These are phyloP conservation scores for Drosophila melanica DNA, from an alignment of 1,140 invertebrate species.

Conservation along the genomic window DNA sequence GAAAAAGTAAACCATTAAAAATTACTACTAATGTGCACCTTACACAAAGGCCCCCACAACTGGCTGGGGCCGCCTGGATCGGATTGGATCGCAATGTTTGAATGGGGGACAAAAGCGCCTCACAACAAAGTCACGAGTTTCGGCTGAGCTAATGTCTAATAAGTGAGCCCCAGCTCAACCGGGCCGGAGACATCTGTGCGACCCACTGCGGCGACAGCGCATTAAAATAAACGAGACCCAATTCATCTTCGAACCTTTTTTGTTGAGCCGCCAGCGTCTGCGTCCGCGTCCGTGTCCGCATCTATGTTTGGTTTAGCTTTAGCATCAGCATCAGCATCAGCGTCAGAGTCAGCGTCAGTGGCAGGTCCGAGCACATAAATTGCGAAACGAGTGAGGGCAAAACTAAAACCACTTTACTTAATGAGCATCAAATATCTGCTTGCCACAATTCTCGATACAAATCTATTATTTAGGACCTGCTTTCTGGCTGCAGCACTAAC, in stretches of 20 bases:
- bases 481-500: constrained; percentile 67
- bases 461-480: constrained; percentile 78
- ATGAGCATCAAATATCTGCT: constrained; percentile 80
- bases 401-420: constrained; percentile 83
- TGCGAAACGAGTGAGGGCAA: constrained; percentile 49
- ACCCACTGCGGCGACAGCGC: constrained; percentile 82
- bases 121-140: constrained; percentile 70
- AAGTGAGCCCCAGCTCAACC: constrained; percentile 31
- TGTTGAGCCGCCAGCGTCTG: constrained; percentile 52
- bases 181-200: constrained; percentile 45
- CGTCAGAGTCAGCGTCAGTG: not conserved
- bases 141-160: constrained; percentile 67
- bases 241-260: constrained; percentile 81
- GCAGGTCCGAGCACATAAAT: constrained; percentile 52
- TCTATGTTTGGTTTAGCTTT: not conserved
- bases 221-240: constrained; percentile 82
- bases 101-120: constrained; percentile 63
- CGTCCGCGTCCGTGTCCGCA: not conserved
- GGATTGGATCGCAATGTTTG: constrained; percentile 41
- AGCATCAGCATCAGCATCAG: not conserved
- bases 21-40: constrained; percentile 83
- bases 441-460: constrained; percentile 81
- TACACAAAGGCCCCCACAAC: constrained; percentile 61
- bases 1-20: constrained; percentile 81
- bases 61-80: constrained; percentile 7